Percentiles rank a stretch among this genome's conserved stretches.
Evolutionary conservation across 2,113 vertebrate species (phyloP).

Genomic region (Spilogale gracilis): DNA sequence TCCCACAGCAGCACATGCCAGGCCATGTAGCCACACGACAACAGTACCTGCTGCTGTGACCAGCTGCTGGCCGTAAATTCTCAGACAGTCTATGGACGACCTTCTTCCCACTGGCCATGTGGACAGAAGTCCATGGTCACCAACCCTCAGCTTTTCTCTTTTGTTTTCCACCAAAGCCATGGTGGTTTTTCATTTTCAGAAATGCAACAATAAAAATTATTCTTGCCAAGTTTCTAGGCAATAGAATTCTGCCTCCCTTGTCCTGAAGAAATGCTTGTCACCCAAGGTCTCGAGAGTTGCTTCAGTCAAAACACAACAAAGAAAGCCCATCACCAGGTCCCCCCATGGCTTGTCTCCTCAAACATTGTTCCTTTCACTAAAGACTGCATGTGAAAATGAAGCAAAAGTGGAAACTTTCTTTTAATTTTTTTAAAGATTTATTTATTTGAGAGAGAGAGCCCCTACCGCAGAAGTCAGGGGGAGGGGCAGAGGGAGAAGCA

Average conservation of each 20-base stretch:
- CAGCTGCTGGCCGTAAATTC: neutral
- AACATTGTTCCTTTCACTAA: conserved; percentile 50
- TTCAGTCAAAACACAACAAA: conserved; percentile 67
- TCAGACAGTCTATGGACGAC: neutral
- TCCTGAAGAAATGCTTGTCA: conserved; percentile 64
- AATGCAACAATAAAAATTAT: neutral
- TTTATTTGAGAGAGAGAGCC: too few relatives aligned
- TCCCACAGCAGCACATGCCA: neutral
- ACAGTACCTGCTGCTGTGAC: neutral
- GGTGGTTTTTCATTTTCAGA: neutral
- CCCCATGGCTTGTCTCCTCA: conserved; percentile 63
- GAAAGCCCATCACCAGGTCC: conserved; percentile 26
- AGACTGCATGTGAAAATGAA: conserved; percentile 18
- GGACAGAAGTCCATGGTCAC: neutral
- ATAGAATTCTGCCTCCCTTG: neutral
- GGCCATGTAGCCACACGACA: neutral
- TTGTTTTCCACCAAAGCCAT: neutral
- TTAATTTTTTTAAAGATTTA: too few relatives aligned
- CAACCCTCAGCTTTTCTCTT: neutral
- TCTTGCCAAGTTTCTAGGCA: neutral
- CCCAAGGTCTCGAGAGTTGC: conserved; percentile 67
- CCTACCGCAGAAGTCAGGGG: too few relatives aligned
- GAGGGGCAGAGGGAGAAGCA: too few relatives aligned
- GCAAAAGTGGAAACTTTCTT: conserved; percentile 11
- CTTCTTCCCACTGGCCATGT: neutral